Base-by-base conservation (phyloP, 1,140 invertebrate genomes). In the Tetragonula clypearis region DNA sequence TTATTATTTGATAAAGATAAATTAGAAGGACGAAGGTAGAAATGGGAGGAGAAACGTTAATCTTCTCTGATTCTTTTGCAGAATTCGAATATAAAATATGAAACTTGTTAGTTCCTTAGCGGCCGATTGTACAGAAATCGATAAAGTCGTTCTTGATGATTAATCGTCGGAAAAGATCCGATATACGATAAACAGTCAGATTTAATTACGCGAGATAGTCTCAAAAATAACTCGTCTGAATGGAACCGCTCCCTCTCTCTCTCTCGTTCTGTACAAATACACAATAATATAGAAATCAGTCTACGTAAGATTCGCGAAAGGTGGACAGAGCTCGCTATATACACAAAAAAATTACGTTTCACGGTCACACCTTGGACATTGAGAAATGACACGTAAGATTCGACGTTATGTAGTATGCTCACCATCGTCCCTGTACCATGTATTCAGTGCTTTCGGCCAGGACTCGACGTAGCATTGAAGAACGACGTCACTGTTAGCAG, bases 401-500 rank as follows among this genome's bases (percentile, higher is more conserved):
- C 55, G 65, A 71, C 53, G 73, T 41, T 60, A 53, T 41, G 30
- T 1, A 30, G 1, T 30, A 72, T 55, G 65, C 92, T 95, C 96
- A 97, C 97, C 97, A 93, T 97, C 96, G 92, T 97, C 96, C 86
- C 96, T 96, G 90, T 97, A 97, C 98, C 98, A 98, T 80, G 96
- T 97, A 94, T 98, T 98, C 94, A 98, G 96, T 26, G 98, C 97
- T 92, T 97, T 97, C 12, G 98, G 98, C 85, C 97, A 98, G 30
- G 97, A 97, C 95, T 98, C 97, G 53, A 98, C 97, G 92, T 96
- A 96, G 91, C 97, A 98, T 91, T 98, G 96, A 65, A 98, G 94
- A 76, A 96, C 96, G 1, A 98, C 97, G 90, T 98, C 97, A 90
- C 96, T 97, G 86, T 97, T 97, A n/a, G 97, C 94, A 11, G 97